These are phyloP conservation scores for Alitta virens DNA, from an alignment of 2,888 invertebrate species.

Conservation along the genomic window DNA sequence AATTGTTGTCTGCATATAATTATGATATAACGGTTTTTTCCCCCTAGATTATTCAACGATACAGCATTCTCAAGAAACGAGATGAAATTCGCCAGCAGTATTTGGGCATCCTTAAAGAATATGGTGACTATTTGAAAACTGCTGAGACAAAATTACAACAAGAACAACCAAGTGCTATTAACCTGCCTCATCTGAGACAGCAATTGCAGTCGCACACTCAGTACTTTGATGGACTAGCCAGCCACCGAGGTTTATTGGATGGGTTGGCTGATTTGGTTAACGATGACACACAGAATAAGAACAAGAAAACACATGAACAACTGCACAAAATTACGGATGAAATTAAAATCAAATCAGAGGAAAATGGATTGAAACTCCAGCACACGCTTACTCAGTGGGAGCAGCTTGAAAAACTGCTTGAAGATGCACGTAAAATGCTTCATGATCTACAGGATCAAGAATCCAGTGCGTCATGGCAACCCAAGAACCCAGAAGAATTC, in stretches of 20 bases:
- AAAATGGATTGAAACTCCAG: constrained; percentile 45
- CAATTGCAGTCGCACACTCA: constrained; percentile 49
- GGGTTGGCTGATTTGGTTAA: constrained; percentile 44
- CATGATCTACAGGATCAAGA: constrained; percentile 26
- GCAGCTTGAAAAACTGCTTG: constrained; percentile 39
- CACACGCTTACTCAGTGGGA: constrained; percentile 44
- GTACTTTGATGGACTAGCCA: constrained; percentile 52
- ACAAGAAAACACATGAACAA: constrained; percentile 36
- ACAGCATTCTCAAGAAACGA: constrained; percentile 37
- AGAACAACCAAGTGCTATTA: constrained; percentile 36
- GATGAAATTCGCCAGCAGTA: constrained; percentile 48
- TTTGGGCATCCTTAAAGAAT: constrained; percentile 49
- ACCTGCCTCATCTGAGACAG: constrained; percentile 46
- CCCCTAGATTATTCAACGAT: constrained; percentile 26
- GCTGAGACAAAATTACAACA: constrained; percentile 45
- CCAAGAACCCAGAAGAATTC: constrained; percentile 33
- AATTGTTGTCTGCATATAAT: too few species aligned
- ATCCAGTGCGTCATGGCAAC: constrained; percentile 18
- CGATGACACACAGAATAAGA: constrained; percentile 35
- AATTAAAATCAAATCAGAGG: constrained; percentile 45
- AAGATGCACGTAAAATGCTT: constrained; percentile 20
- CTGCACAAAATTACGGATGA: constrained; percentile 41
- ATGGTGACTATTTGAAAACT: constrained; percentile 49
- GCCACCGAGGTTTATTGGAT: constrained; percentile 49
- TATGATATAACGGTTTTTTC: too few species aligned